Percentiles rank a stretch among this genome's conserved stretches.
phyloP scores from a whole-genome alignment of 2,113 vertebrate species.

The Poecile atricapillus region DNA sequence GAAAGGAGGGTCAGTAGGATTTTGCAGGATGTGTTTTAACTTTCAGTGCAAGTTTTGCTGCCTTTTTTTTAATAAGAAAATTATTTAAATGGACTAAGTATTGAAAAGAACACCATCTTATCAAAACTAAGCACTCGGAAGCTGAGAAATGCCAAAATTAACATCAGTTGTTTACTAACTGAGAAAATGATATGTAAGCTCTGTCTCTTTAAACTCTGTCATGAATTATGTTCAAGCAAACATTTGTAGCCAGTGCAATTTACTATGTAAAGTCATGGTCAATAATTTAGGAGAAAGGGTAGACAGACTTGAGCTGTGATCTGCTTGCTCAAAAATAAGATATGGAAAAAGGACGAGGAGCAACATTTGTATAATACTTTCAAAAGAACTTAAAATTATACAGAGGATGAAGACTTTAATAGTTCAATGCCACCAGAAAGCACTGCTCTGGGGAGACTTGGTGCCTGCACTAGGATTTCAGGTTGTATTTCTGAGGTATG shows the following conservation, averaged over 20 bases:
- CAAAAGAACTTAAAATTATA: neutral
- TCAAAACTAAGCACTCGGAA: neutral
- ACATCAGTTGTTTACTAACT: conserved; percentile 53
- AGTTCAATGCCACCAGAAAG: neutral
- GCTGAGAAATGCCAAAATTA: conserved; percentile 46
- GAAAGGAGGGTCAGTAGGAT: neutral
- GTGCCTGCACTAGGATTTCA: neutral
- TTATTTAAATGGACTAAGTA: neutral
- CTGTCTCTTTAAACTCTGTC: conserved; percentile 47
- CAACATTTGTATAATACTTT: neutral
- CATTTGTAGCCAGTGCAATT: conserved; percentile 46
- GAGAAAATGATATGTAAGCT: conserved; percentile 30
- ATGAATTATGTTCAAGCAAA: conserved; percentile 57
- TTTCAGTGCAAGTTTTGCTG: neutral
- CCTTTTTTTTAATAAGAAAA: neutral
- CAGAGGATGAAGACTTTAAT: neutral
- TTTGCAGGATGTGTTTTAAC: neutral
- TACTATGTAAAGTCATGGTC: conserved; percentile 53
- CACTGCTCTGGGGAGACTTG: neutral
- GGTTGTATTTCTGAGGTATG: neutral
- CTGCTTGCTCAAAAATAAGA: conserved; percentile 23
- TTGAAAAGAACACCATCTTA: conserved; percentile 6
- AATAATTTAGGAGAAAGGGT: conserved; percentile 54
- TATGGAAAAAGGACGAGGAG: neutral
- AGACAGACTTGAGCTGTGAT: conserved; percentile 37